Evolutionary conservation across 1,140 invertebrate genomes (phyloP).

Genomic region (Ostrea edulis): DNA sequence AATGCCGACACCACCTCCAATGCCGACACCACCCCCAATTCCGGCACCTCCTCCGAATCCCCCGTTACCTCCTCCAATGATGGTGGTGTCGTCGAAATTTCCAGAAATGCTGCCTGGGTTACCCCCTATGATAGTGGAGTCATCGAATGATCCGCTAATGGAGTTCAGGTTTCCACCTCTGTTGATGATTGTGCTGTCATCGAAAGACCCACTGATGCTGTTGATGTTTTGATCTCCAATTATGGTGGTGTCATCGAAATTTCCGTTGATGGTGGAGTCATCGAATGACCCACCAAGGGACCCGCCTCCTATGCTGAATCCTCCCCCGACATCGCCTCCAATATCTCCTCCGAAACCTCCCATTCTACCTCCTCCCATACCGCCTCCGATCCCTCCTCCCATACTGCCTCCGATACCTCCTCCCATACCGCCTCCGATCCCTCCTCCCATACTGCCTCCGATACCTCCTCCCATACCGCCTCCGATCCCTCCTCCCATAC

Average conservation of each 20-base stretch:
- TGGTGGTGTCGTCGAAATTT: conserved; percentile 15
- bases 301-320: neutral
- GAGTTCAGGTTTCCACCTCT: neutral
- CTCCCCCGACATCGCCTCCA: neutral
- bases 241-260: neutral
- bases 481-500: neutral
- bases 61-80: neutral
- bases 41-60: neutral
- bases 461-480: neutral
- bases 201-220: neutral
- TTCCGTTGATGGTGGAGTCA: neutral
- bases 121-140: conserved; percentile 13
- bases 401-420: too few species aligned
- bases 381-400: too few species aligned
- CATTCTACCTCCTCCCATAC: too few species aligned
- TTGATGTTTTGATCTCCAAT: neutral
- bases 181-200: neutral
- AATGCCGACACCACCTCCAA: neutral
- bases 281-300: neutral
- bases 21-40: neutral
- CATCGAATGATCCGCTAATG: conserved; percentile 10
- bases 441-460: neutral
- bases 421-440: too few species aligned
- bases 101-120: neutral
- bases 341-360: too few species aligned